Conservation (phyloP, 2,797 vertebrate genomes). For the Pitangus sulphuratus region DNA sequence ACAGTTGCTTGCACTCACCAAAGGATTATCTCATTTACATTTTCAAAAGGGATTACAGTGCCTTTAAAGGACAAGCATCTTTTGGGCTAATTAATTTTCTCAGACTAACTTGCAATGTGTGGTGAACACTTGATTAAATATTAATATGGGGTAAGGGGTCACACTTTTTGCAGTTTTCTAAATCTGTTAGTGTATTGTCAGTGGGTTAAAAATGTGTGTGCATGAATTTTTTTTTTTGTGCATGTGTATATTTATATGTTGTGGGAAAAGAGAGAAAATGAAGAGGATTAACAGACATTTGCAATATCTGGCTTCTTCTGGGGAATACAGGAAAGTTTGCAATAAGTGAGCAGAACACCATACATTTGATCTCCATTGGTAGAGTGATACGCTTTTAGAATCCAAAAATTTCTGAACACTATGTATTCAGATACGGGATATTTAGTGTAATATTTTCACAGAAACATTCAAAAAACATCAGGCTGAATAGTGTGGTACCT, state of each 20-base stretch:
- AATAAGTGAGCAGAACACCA: not conserved
- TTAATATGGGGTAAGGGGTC: constrained; percentile 5
- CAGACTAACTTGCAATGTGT: constrained; percentile 5
- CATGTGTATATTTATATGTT: not conserved
- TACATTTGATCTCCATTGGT: not conserved
- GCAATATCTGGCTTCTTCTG: not conserved
- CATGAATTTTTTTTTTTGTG: not conserved
- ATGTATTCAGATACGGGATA: not conserved
- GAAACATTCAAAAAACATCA: constrained; percentile 53
- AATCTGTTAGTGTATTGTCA: not conserved
- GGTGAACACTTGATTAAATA: constrained; percentile 56
- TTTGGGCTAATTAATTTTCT: constrained; percentile 65
- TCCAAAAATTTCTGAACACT: constrained; percentile 22
- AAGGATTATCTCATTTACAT: constrained; percentile 55
- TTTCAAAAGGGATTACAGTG: constrained; percentile 69
- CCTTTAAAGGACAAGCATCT: constrained; percentile 67
- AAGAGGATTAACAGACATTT: not conserved
- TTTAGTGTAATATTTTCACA: constrained; percentile 54
- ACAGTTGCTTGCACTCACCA: constrained; percentile 18
- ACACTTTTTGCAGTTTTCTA: constrained; percentile 27
- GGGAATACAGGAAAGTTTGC: not conserved
- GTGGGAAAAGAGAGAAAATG: not conserved
- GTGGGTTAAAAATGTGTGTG: not conserved
- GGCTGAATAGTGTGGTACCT: constrained; percentile 65
- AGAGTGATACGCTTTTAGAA: not conserved